Percentiles rank a stretch among this genome's conserved stretches.
phyloP scores from a whole-genome alignment of 2,797 vertebrate species.

The Agapornis canus region DNA sequence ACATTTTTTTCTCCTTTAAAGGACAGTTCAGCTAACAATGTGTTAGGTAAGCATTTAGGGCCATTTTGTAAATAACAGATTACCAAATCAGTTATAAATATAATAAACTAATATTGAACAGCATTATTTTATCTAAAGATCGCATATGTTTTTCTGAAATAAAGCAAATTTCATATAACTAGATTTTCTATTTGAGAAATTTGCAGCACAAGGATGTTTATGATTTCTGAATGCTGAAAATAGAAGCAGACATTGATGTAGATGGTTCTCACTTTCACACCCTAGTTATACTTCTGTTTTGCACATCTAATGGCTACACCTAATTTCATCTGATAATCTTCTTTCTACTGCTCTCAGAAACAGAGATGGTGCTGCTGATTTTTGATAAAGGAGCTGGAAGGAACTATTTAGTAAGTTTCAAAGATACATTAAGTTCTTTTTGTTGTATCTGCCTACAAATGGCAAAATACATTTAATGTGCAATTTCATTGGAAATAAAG shows the following conservation, averaged over 20 bases:
- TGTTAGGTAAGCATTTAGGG: background rate
- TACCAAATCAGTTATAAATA: background rate
- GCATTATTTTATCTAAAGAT: background rate
- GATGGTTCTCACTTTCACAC: background rate
- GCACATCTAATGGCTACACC: background rate
- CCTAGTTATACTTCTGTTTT: background rate
- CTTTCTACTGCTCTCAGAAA: background rate
- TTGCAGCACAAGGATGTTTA: background rate
- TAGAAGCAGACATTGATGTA: background rate
- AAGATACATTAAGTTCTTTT: background rate
- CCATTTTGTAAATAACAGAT: background rate
- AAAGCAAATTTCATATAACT: background rate
- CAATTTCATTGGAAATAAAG: background rate
- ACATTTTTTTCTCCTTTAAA: background rate
- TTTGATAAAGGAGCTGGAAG: background rate
- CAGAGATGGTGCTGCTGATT: background rate
- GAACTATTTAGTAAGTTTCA: background rate
- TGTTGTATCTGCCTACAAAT: background rate
- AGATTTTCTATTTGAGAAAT: background rate
- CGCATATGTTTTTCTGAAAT: background rate
- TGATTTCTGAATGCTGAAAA: background rate
- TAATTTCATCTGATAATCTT: background rate
- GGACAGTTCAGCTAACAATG: background rate
- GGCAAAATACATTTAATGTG: background rate
- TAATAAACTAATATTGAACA: background rate